These are phyloP conservation scores for Epizoanthus ramosus DNA, from an alignment of 92 coral and sea anemone species.

Conservation along the genomic window DNA sequence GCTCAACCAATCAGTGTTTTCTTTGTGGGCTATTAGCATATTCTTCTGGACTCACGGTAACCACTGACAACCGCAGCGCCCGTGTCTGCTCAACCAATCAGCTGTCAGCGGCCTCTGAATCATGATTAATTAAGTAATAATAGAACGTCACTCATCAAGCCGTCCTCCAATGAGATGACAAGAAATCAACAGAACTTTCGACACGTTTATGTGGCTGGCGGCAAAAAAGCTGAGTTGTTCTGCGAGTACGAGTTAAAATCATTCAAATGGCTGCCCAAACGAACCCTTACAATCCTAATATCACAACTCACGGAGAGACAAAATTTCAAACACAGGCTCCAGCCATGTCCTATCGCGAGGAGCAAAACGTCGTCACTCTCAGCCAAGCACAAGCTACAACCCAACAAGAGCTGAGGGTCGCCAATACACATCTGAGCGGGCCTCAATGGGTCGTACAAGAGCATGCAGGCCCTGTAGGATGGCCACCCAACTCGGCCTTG, in stretches of 20 bases:
- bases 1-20: constrained; percentile 73
- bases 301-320: constrained; percentile 86
- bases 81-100: constrained; percentile 77
- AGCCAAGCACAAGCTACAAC: constrained; percentile 63
- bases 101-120: constrained; percentile 72
- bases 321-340: constrained; percentile 86
- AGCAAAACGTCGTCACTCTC: constrained; percentile 77
- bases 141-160: constrained; percentile 97
- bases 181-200: constrained; percentile 86
- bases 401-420: constrained; percentile 81
- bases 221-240: constrained; percentile 84
- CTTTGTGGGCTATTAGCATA: constrained; percentile 81
- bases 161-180: constrained; percentile 91
- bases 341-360: constrained; percentile 90
- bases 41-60: constrained; percentile 84
- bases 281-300: constrained; percentile 82
- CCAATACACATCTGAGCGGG: constrained; percentile 74
- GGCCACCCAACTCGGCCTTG: constrained; percentile 96
- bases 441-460: constrained; percentile 99
- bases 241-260: constrained; percentile 67
- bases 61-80: constrained; percentile 75
- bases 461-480: constrained; percentile 93
- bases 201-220: constrained; percentile 99
- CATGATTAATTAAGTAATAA: constrained; percentile 98
- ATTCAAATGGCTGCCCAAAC: constrained; percentile 92